Base-by-base conservation (phyloP, 2,797 vertebrate genomes). In the Onychomys arenicola region DNA sequence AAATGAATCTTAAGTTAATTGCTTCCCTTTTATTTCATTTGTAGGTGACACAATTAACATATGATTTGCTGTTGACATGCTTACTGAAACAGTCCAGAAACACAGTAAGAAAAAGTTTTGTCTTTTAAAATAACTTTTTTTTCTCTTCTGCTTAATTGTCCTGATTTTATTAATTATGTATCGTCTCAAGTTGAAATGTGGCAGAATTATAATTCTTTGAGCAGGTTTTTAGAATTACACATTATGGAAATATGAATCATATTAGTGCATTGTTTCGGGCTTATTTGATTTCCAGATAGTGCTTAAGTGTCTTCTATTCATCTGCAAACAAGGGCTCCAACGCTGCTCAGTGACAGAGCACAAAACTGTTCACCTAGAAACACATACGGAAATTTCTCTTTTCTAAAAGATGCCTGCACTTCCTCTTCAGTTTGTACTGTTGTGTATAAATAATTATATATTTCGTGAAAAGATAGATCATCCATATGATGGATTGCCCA, bases 51-150 rank as follows among this genome's bases (percentile, higher is more conserved):
- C 65, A 97, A 96, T 95, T 93, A 90, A 90, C 46, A 55, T 52
- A 76, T 65, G 25, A 67, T 17, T 93, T 95, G 40, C 23, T 90
- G 59, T 61, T 92, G 88, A 80, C 76, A 91, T 40, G 16, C 84
- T 83, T 95, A 92, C 46, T 87, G 61, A 96, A 96, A 76, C 89
- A 92, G 9, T 90, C 40, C 65, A 90, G 85, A 96, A 96, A 93
- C 29, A 77, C 16, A 89, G 34, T 4, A 95, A n/a, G 93, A 49
- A 94, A 67, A 40, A 11, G 63, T 69, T 46, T 40, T 94, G n/a
- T 92, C 73, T 88, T 93, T 86, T 85, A 96, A 95, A 96, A 69
- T 52, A 81, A 91, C 52, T 61, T 86, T 94, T 97, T 97, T 89
- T 91, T 91, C 81, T 75, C 78, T 84, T 55, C 77, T 77, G 34